phyloP scores from a whole-genome alignment of 1,140 invertebrate species.

The Acromyrmex echinatior region DNA sequence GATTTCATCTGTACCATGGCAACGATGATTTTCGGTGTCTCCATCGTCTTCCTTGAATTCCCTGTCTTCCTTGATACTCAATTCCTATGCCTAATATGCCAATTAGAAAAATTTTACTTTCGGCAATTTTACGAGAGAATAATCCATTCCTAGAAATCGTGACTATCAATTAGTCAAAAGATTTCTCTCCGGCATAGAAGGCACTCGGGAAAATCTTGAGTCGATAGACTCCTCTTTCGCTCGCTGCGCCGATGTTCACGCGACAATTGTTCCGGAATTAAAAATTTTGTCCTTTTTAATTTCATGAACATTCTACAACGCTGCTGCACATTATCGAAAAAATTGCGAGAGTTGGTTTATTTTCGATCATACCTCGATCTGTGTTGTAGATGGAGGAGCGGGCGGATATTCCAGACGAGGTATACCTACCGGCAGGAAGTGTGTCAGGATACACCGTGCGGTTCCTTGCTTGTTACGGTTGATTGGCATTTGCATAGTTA shows the following conservation, averaged over 20 bases:
- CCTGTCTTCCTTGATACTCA: conserved; percentile 12
- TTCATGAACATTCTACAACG: conserved; percentile 12
- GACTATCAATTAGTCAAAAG: conserved; percentile 4
- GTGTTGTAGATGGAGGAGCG: background rate
- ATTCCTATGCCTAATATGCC: conserved; percentile 55
- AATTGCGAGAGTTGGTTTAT: conserved; percentile 34
- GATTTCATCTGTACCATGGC: conserved; percentile 55
- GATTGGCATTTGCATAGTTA: conserved; percentile 56
- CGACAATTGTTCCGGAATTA: conserved; percentile 4
- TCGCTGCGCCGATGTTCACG: background rate
- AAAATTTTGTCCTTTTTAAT: conserved; percentile 27
- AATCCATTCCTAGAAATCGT: conserved; percentile 7
- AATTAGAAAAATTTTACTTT: conserved; percentile 78
- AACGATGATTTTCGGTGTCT: conserved; percentile 68
- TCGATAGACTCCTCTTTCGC: background rate
- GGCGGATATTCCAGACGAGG: conserved; percentile 42
- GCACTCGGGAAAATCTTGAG: background rate
- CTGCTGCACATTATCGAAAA: background rate
- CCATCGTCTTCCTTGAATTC: conserved; percentile 20
- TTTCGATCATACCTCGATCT: background rate
- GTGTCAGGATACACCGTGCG: conserved; percentile 32
- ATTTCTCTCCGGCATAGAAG: conserved; percentile 20
- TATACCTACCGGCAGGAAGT: conserved; percentile 20
- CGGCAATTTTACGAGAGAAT: conserved; percentile 74
- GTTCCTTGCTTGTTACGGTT: conserved; percentile 57